Percentiles rank a stretch among this genome's conserved stretches.
Conservation (phyloP, 2,888 invertebrate species). For the Apodemia duryi region DNA sequence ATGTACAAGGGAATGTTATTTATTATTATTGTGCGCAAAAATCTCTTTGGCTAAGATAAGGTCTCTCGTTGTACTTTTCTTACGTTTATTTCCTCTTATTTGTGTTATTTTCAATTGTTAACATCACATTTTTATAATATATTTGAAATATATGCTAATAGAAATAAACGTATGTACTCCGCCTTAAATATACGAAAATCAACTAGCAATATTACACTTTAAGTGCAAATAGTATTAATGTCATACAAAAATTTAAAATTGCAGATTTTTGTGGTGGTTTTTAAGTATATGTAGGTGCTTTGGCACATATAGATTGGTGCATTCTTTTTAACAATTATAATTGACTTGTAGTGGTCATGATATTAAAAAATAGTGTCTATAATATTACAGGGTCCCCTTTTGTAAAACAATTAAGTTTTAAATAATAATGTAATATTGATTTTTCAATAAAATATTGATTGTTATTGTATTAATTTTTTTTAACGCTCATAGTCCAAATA, state of each 20-base stretch:
- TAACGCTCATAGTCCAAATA: not conserved
- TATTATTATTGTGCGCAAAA: too few relatives aligned
- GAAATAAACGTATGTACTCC: not conserved
- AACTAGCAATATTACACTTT: constrained; percentile 2
- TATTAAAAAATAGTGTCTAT: constrained; percentile 7
- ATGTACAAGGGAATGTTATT: too few relatives aligned
- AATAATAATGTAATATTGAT: constrained; percentile 9
- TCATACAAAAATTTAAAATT: not conserved
- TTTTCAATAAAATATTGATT: constrained; percentile 1
- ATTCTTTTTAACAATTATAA: not conserved
- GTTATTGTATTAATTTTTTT: constrained; percentile 2
- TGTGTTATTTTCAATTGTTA: not conserved
- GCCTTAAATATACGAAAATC: not conserved
- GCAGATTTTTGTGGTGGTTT: not conserved
- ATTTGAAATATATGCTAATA: not conserved
- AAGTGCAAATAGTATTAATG: not conserved
- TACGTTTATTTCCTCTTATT: too few relatives aligned
- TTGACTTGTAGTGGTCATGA: not conserved
- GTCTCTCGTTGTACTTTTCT: too few relatives aligned
- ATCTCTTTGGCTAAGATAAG: too few relatives aligned
- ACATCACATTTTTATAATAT: not conserved
- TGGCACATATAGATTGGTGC: constrained; percentile 4
- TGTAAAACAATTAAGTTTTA: constrained; percentile 10
- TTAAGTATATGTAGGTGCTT: constrained; percentile 1
- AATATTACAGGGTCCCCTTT: constrained; percentile 10